phyloP scores from a whole-genome alignment of 2,888 invertebrate species.

The Erpobdella octoculata region DNA sequence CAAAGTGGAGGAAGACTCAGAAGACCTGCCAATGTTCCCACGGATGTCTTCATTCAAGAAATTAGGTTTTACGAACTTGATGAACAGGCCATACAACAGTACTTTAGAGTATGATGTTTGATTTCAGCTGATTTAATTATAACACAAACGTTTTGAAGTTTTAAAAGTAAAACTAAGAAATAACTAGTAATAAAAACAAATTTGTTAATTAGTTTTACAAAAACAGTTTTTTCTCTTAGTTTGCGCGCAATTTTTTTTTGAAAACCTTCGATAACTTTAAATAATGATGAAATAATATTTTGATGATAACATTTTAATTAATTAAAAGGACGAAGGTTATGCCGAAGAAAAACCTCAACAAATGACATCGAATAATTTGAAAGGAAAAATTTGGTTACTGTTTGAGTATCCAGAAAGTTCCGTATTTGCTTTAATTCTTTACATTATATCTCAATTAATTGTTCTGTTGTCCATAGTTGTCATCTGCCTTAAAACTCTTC shows the following conservation, averaged over 20 bases:
- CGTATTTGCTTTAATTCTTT: conserved; percentile 93
- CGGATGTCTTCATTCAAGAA: conserved; percentile 96
- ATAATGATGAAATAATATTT: too few species aligned
- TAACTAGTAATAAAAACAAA: too few species aligned
- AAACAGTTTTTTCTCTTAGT: too few species aligned
- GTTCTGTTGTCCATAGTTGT: conserved; percentile 97
- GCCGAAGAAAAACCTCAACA: conserved; percentile 75
- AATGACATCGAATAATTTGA: conserved; percentile 89
- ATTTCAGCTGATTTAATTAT: too few species aligned
- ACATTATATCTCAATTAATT: conserved; percentile 97
- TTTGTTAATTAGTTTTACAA: too few species aligned
- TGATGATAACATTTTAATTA: too few species aligned
- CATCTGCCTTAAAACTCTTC: conserved; percentile 97
- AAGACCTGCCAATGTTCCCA: conserved; percentile 93
- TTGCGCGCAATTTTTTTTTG: too few species aligned
- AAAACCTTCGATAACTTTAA: too few species aligned
- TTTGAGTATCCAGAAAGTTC: conserved; percentile 99
- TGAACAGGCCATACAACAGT: conserved; percentile 65
- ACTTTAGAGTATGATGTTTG: conserved; percentile 36
- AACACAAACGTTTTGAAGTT: too few species aligned
- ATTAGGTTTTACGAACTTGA: conserved; percentile 99
- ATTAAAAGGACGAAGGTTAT: conserved; percentile 75
- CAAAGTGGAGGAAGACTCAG: conserved; percentile 77
- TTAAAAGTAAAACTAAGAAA: too few species aligned
- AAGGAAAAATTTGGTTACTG: conserved; percentile 94